Base-by-base conservation (phyloP, 2,113 vertebrate genomes). In the Lucifuga dentata region DNA sequence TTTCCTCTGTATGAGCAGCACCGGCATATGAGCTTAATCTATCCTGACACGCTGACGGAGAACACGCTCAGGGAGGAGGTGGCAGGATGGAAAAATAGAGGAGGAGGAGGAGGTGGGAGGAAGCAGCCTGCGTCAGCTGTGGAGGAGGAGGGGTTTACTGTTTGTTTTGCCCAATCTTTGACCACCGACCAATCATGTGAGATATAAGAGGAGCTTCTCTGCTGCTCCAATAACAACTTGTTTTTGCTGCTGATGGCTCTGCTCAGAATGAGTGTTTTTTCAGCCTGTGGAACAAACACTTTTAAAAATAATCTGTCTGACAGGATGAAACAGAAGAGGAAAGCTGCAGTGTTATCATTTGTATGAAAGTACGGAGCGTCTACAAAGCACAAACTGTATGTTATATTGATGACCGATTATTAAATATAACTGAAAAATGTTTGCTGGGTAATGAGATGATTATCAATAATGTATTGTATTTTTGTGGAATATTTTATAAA, bases 41-140 rank as follows among this genome's bases (percentile, higher is more conserved):
- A 64, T 86, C 83, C 85, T 85, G 87, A 86, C 82, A 86, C 68
- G 72, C 79, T 72, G 80, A 87, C 72, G 76, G 78, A 26, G 36
- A 72, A 70, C 66, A 56, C 65, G 72, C 63, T 43, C 52, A 76
- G 74, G 68, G 77, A 80, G 84, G 76, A 72, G 84, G 87, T 48
- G 75, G 78, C 52, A 58, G 62, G 49, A 29, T 33, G 73, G 73
- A n/a, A 41, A 53, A 80, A 76, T 23, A 32, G 21, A 19, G 38
- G 39, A 5, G 10, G 57, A 7, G 49, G 58, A 17, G 59, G 41
- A 17, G 56, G 61, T 16, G 20, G 68, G 59, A 76, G 72, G 73
- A 76, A 44, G 62, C 52, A 10, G 62, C 32, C 33, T 84, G 68
- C 74, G 78, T 89, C 87, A 87, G 64, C 72, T 1, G 73, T 51